A percentile compares a stretch with the other conserved stretches of the same genome.
These are phyloP conservation scores for Nematolebias whitei DNA, from an alignment of 2,113 vertebrate genomes.

Conservation along the genomic window DNA sequence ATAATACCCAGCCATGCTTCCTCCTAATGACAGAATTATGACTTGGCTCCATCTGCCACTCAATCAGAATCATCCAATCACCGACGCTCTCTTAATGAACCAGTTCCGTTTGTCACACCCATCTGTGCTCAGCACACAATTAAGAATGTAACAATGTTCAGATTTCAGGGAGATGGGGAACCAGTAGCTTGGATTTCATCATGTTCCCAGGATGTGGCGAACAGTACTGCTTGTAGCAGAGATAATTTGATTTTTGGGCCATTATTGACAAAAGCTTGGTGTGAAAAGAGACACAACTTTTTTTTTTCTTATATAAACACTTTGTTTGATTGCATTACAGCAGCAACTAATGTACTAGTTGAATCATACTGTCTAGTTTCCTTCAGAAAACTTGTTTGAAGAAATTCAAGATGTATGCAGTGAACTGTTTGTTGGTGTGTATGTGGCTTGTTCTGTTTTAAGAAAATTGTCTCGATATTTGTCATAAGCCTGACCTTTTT, in stretches of 20 bases:
- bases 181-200: slow-evolving; percentile 1
- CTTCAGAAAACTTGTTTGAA: background rate
- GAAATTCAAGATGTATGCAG: background rate
- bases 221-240: slow-evolving; percentile 5
- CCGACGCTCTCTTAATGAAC: slow-evolving; percentile 20
- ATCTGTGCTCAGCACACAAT: slow-evolving; percentile 55
- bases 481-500: background rate
- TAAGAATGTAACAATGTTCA: slow-evolving; percentile 47
- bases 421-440: background rate
- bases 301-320: slow-evolving; percentile 11
- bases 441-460: background rate
- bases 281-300: background rate
- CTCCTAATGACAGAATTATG: slow-evolving; percentile 72
- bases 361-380: slow-evolving; percentile 2
- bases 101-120: slow-evolving; percentile 49
- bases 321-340: background rate
- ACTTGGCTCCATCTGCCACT: slow-evolving; percentile 70
- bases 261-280: slow-evolving; percentile 1
- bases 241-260: slow-evolving; percentile 23
- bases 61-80: slow-evolving; percentile 66
- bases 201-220: slow-evolving; percentile 1
- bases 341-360: slow-evolving; percentile 29
- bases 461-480: no score
- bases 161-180: slow-evolving; percentile 33
- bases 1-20: slow-evolving; percentile 29